phyloP scores from a whole-genome alignment of 1,140 invertebrate species.

The Tetramorium simillimum region DNA sequence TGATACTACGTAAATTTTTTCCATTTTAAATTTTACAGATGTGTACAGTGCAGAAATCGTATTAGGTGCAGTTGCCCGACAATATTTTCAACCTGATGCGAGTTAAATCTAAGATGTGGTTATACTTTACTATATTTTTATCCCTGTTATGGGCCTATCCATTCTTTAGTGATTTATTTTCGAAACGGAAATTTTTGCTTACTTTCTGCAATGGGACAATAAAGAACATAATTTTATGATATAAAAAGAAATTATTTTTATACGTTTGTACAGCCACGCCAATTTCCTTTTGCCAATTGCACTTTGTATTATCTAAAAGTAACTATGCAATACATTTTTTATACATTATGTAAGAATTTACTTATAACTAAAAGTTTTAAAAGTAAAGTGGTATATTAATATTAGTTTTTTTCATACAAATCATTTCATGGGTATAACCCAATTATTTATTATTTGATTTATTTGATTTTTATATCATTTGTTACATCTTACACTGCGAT shows the following conservation, averaged over 20 bases:
- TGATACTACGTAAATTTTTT: background rate
- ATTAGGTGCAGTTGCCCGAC: constrained; percentile 80
- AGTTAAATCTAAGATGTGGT: constrained; percentile 62
- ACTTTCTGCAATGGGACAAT: constrained; percentile 80
- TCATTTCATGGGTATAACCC: no score
- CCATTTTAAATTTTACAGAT: constrained; percentile 74
- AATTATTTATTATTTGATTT: no score
- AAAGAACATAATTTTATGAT: constrained; percentile 81
- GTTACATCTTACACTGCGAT: no score
- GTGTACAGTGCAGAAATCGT: constrained; percentile 83
- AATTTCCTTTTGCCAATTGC: background rate
- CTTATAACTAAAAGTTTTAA: no score
- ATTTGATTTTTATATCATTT: no score
- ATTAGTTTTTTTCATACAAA: no score
- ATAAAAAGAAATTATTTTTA: constrained; percentile 66
- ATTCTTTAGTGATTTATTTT: constrained; percentile 74
- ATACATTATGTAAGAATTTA: no score
- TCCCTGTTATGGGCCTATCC: constrained; percentile 53
- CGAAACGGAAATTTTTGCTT: constrained; percentile 73
- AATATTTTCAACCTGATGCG: constrained; percentile 80
- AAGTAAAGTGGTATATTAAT: no score
- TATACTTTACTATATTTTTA: constrained; percentile 60
- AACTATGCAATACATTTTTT: no score
- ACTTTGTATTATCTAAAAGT: background rate
- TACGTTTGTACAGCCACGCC: background rate